Evolutionary conservation across 2,113 vertebrate genomes (phyloP).

Genomic region (Regulus satrapa): DNA sequence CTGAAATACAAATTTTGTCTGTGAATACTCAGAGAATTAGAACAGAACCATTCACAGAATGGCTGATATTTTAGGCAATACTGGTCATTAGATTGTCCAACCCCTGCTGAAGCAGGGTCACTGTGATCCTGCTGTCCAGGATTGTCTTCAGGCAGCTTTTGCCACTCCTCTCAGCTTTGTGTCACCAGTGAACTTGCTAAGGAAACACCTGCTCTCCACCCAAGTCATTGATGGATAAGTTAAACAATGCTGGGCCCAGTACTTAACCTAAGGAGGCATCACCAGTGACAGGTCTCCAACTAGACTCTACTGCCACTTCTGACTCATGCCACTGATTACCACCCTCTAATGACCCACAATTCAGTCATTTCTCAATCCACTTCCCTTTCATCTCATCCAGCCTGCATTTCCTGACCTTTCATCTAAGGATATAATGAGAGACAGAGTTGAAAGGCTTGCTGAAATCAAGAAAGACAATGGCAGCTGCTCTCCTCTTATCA

Average conservation of each 20-base stretch:
- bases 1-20: neutral
- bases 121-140: neutral
- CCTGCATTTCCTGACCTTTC: neutral
- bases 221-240: neutral
- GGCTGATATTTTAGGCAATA: neutral
- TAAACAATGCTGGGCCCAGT: neutral
- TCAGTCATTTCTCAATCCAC: neutral
- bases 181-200: neutral
- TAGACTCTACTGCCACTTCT: neutral
- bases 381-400: neutral
- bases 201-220: neutral
- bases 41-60: rapidly evolving
- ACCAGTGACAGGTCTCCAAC: neutral
- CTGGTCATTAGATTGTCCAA: neutral
- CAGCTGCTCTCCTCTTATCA: neutral
- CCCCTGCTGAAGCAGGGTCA: neutral
- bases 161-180: neutral
- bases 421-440: neutral
- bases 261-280: neutral
- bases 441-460: neutral
- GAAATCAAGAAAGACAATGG: neutral
- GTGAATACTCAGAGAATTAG: neutral
- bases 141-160: neutral
- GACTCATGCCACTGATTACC: neutral
- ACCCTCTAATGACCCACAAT: neutral